Conservation (phyloP, 2,888 invertebrate species). For the Ectemnius lituratus region DNA sequence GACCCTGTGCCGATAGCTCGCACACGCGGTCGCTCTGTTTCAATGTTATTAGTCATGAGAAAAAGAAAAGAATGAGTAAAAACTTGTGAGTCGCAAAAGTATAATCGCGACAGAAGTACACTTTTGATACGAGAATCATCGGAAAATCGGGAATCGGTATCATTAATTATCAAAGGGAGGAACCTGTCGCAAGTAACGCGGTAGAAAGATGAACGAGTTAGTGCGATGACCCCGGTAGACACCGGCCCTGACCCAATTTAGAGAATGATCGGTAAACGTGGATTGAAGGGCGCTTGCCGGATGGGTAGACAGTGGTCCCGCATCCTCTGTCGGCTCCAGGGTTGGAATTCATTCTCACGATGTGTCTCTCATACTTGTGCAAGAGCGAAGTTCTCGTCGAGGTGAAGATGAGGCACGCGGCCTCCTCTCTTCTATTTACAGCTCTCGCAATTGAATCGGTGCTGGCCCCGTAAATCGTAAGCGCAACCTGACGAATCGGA, state of each 20-base stretch:
- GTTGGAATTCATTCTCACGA: conserved; percentile 16
- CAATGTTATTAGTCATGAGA: neutral
- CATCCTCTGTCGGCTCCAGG: conserved; percentile 2
- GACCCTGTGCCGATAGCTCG: conserved; percentile 57
- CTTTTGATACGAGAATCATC: neutral
- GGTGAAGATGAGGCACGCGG: neutral
- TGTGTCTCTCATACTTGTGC: neutral
- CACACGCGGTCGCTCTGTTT: neutral
- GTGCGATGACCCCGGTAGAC: conserved; percentile 9
- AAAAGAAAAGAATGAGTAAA: neutral
- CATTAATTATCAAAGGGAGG: conserved; percentile 29
- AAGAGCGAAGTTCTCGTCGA: too few relatives aligned
- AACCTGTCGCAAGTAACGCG: conserved; percentile 35
- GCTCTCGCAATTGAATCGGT: conserved; percentile 39
- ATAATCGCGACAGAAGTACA: conserved; percentile 1
- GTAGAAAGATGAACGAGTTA: conserved; percentile 32
- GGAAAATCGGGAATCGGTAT: conserved; percentile 27
- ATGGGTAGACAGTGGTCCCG: conserved; percentile 10
- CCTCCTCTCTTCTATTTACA: conserved; percentile 40
- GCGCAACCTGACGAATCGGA: conserved; percentile 67
- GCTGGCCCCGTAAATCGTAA: conserved; percentile 60
- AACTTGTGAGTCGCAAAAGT: conserved; percentile 25
- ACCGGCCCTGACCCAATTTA: neutral
- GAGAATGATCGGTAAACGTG: neutral
- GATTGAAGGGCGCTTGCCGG: neutral